Percentiles rank a stretch among this genome's conserved stretches.
phyloP scores from a whole-genome alignment of 37 sponge, comb jelly and placozoan genomes.

The Aplysina aerophoba region DNA sequence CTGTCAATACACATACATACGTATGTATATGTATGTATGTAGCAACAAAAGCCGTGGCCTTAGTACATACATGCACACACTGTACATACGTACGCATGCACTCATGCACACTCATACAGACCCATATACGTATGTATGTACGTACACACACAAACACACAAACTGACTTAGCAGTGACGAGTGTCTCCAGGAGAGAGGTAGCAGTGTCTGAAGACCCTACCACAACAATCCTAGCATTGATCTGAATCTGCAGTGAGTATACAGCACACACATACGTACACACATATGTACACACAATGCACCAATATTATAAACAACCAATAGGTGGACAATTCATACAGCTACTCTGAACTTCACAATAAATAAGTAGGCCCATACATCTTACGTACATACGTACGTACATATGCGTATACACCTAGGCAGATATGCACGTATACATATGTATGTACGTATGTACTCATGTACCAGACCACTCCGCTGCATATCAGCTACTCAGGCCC shows the following conservation, averaged over 20 bases:
- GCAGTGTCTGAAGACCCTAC: slow-evolving; percentile 94
- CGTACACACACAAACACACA: background rate
- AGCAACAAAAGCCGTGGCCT: background rate
- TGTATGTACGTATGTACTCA: background rate
- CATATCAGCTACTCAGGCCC: no score
- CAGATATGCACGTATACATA: background rate
- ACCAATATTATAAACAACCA: no score
- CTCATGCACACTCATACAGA: background rate
- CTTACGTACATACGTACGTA: background rate
- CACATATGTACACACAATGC: slow-evolving; percentile 1
- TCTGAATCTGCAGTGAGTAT: slow-evolving; percentile 70
- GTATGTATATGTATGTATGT: no score
- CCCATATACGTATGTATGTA: background rate
- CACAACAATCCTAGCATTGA: slow-evolving; percentile 91
- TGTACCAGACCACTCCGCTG: background rate
- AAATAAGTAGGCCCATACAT: background rate
- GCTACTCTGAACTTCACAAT: background rate
- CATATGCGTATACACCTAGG: background rate
- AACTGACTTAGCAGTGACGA: slow-evolving; percentile 35
- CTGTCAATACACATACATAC: no score
- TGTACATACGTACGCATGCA: background rate
- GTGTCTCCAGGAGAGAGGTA: slow-evolving; percentile 81
- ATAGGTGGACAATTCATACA: no score
- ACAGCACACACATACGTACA: slow-evolving; percentile 14
- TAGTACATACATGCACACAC: background rate